Evolutionary conservation across 2,888 invertebrate genomes (phyloP).

Genomic region (Cryptophagus acutangulus): DNA sequence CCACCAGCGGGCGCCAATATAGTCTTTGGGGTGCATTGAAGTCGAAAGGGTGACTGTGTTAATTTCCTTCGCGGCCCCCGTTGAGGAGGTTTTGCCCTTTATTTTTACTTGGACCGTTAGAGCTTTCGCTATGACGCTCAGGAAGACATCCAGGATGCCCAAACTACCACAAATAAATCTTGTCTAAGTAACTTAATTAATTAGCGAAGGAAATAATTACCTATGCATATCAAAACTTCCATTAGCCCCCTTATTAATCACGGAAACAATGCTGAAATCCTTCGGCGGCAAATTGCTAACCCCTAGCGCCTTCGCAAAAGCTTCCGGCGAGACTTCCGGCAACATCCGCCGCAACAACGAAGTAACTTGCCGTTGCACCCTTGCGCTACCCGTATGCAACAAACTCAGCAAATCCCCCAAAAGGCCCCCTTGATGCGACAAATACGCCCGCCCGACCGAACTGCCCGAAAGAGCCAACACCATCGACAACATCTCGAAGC

Average conservation of each 20-base stretch:
- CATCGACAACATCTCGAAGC: conserved; percentile 96
- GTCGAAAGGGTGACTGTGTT: conserved; percentile 58
- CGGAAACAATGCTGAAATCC: conserved; percentile 70
- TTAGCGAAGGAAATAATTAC: conserved; percentile 53
- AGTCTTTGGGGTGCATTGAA: conserved; percentile 56
- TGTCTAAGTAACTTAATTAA: conserved; percentile 49
- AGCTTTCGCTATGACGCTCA: conserved; percentile 87
- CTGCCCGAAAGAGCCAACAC: conserved; percentile 91
- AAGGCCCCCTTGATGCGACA: conserved; percentile 83
- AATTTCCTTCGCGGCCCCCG: conserved; percentile 48
- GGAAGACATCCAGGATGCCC: conserved; percentile 82
- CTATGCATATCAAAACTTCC: conserved; percentile 53
- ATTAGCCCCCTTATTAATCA: conserved; percentile 49
- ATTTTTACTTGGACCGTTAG: conserved; percentile 85
- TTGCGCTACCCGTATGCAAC: conserved; percentile 88
- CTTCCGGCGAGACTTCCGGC: conserved; percentile 82
- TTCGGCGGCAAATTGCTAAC: conserved; percentile 66
- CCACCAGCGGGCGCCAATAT: conserved; percentile 69
- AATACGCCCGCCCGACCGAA: conserved; percentile 80
- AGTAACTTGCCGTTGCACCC: conserved; percentile 91
- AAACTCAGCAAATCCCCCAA: conserved; percentile 79
- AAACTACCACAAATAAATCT: conserved; percentile 55
- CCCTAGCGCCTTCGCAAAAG: conserved; percentile 71
- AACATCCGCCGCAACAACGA: conserved; percentile 81
- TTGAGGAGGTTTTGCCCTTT: conserved; percentile 56